A percentile compares a stretch with the other conserved stretches of the same genome.
These are phyloP conservation scores for Eurytoma adleriae DNA, from an alignment of 2,888 invertebrate genomes.

Conservation along the genomic window DNA sequence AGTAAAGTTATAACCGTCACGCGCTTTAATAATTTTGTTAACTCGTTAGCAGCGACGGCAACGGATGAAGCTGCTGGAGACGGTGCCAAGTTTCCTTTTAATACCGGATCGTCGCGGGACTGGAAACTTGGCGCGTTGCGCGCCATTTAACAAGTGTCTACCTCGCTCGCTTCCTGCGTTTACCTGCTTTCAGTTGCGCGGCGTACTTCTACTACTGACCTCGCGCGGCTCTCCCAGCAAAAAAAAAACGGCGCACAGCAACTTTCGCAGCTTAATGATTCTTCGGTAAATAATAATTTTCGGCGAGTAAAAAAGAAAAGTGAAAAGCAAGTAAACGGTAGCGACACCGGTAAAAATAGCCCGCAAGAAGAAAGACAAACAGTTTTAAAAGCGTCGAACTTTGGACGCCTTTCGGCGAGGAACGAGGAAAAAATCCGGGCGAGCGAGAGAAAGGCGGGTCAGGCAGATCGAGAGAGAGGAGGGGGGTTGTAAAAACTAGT, in stretches of 20 bases:
- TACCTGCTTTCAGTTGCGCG: background rate
- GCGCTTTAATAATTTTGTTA: conserved; percentile 57
- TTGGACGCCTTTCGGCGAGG: background rate
- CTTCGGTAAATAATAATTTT: background rate
- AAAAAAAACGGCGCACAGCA: no score
- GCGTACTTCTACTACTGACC: background rate
- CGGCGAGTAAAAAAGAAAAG: background rate
- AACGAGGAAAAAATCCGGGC: background rate
- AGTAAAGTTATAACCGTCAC: conserved; percentile 40
- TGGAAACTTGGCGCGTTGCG: conserved; percentile 34
- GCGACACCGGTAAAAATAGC: no score
- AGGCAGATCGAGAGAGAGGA: conserved; percentile 57
- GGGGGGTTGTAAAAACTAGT: conserved; percentile 70
- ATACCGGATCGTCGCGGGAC: conserved; percentile 24
- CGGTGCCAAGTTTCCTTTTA: conserved; percentile 43
- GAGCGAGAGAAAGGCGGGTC: conserved; percentile 41
- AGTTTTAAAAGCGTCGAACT: background rate
- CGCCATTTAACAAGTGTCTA: conserved; percentile 40
- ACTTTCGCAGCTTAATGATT: no score
- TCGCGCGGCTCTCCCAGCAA: background rate
- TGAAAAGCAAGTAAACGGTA: background rate
- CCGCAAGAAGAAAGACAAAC: background rate
- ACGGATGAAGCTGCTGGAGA: conserved; percentile 23
- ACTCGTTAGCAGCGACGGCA: conserved; percentile 54
- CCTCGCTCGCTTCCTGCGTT: background rate